Evolutionary conservation across 92 coral and sea anemone genomes (phyloP), one percentile per base, ranked within the genome.

Genomic region (Phenganax marumi): DNA sequence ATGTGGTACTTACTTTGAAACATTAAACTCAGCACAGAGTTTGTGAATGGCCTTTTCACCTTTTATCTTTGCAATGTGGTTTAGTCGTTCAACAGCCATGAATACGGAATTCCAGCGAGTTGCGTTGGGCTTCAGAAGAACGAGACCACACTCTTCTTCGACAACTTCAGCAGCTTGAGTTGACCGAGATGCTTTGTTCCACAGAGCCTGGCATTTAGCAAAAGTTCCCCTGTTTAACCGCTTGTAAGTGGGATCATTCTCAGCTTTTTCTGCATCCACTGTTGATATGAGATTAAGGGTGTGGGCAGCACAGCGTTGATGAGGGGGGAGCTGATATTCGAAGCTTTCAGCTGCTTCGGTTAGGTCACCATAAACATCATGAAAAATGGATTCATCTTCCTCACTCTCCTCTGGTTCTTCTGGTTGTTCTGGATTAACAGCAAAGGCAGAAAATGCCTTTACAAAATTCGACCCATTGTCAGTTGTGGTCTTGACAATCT

Each of bases 231-330:
- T 60, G 3, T 6, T 60, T 10, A 60, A 60, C 10, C 66, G 66
- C 22, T 60, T 60, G 10, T 60, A 60, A 2, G 66, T 60, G 1
- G 66, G 66, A 60, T 60, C 4, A n/a, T 60, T 10, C 10, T 60
- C 10, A 10, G 66, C 66, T 16, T 60, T 60, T 26, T 60, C 66
- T 60, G 66, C 66, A 60, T 60, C 66, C 3, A 60, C 66, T 2
- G 73, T 68, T 1, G 73, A 68, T 3, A 68, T 47, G 12, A 68
- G 73, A 12, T 68, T 68, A 2, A 68, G 16, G 16, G 3, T 68
- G 73, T 68, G 57, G 73, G 73, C 73, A 68, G 73, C 73, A 26
- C 73, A 68, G 25, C 73, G 73, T 68, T 68, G 73, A 68, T 68
- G 73, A 68, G 73, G 73, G 13, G 73, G 49, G 25, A 12, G 73